Base-by-base conservation (phyloP, 1,140 invertebrate genomes). In the Sarcophaga peregrina region DNA sequence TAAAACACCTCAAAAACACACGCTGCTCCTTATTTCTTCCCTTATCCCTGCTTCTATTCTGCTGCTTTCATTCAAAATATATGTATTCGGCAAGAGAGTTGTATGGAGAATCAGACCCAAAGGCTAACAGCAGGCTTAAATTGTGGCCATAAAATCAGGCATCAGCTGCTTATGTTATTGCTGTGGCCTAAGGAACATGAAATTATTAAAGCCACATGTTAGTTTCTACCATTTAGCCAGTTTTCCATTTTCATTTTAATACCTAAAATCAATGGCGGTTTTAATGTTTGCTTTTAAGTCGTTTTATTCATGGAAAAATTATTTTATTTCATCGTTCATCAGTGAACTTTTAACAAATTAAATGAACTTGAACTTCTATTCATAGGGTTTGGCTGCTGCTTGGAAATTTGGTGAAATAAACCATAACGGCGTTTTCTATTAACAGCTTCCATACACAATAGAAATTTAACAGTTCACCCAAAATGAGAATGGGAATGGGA, bases 321-420 rank as follows among this genome's bases (percentile, higher is more conserved):
- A n/a, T n/a, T n/a, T n/a, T 47, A 45, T 80, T 58, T 80, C 25
- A 25, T 54, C 48, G 48, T 76, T 82, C 52, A 50, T 75, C 7
- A 5, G 47, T 48, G 13, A 20, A n/a, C 74, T 80, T 72, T 80
- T 45, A 80, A 50, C 17, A 74, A 83, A 83, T 83, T 83, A 83
- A 83, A 83, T 81, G 83, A 83, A 83, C 83, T 83, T 83, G 83
- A 83, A 83, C 75, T 80, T 83, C 62, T 68, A 81, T 46, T 58
- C 80, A 45, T 9, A 52, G 9, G 45, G 47, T 68, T 68, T 58
- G 7, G 11, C 17, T 20, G 25, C 10, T 50, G 47, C 20, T 72
- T 78, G 47, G 47, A 37, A 78, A 52, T 9, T 73, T 48, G 75
- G 48, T 58, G 54, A 37, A 75, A 58, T 50, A 58, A 78, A 78